These are phyloP conservation scores for Scaptodrosophila latifasciaeformis DNA, from an alignment of 2,888 invertebrate genomes.

Conservation along the genomic window DNA sequence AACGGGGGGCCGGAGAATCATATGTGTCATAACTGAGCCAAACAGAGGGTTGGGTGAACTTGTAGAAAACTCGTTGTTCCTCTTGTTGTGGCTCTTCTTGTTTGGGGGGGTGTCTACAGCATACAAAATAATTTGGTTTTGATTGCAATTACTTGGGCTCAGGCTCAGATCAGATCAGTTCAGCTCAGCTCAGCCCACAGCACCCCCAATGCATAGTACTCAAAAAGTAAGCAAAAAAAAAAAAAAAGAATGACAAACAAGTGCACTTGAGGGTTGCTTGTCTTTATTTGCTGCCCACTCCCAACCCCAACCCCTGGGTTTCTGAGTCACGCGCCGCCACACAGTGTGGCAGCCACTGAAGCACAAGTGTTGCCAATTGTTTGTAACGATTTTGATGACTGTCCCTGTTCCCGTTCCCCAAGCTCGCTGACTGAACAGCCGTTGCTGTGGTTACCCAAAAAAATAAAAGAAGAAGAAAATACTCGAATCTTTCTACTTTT, in stretches of 20 bases:
- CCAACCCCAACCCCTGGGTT: background rate
- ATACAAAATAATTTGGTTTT: slow-evolving; percentile 73
- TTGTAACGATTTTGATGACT: slow-evolving; percentile 51
- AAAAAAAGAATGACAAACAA: slow-evolving; percentile 1
- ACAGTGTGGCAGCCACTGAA: slow-evolving; percentile 26
- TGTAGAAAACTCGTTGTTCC: too few species aligned
- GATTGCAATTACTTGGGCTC: slow-evolving; percentile 69
- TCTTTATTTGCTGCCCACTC: slow-evolving; percentile 4
- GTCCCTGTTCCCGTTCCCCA: background rate
- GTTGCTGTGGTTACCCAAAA: slow-evolving; percentile 25
- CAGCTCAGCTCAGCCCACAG: background rate
- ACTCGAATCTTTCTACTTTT: too few species aligned
- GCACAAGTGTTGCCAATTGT: slow-evolving; percentile 68
- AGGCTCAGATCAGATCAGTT: slow-evolving; percentile 9
- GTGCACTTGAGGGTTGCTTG: slow-evolving; percentile 30
- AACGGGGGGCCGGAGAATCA: background rate
- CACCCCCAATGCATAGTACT: background rate
- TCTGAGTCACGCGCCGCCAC: slow-evolving; percentile 1
- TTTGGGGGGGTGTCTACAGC: slow-evolving; percentile 28
- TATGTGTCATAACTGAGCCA: background rate
- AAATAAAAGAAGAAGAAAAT: too few species aligned
- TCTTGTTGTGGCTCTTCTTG: background rate
- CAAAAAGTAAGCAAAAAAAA: background rate
- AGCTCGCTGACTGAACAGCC: background rate
- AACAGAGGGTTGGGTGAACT: slow-evolving; percentile 15